Evolutionary conservation across 2,797 vertebrate genomes (phyloP).

Genomic region (Anisognathus igniventris): DNA sequence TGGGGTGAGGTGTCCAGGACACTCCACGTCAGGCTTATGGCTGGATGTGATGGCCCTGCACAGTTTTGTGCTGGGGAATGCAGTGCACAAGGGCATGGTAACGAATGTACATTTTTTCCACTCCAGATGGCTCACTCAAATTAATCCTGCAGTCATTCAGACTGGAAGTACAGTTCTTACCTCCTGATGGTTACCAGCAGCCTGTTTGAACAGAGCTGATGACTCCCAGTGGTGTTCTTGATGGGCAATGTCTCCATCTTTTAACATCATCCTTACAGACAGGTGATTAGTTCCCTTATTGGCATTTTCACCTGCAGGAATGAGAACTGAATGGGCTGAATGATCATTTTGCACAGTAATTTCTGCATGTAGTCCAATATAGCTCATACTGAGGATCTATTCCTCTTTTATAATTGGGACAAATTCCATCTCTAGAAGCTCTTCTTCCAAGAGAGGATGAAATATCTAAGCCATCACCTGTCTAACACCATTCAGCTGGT

Average conservation of each 20-base stretch:
- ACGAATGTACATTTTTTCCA: neutral
- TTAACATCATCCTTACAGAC: constrained; percentile 13
- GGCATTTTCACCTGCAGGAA: constrained; percentile 27
- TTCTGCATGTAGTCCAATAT: constrained; percentile 22
- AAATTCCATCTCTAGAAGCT: constrained; percentile 18
- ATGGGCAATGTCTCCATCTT: neutral
- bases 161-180: neutral
- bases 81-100: neutral
- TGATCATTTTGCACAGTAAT: constrained; percentile 8
- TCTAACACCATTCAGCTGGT: constrained; percentile 29
- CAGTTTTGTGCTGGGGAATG: neutral
- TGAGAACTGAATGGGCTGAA: neutral
- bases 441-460: constrained; percentile 9
- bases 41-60: neutral
- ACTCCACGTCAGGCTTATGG: neutral
- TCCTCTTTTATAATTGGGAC: constrained; percentile 6
- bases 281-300: constrained; percentile 21
- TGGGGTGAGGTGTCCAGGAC: neutral
- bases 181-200: constrained; percentile 3
- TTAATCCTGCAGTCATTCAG: neutral
- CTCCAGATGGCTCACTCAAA: constrained; percentile 1
- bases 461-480: constrained; percentile 34
- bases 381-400: neutral
- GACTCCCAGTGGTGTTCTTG: neutral
- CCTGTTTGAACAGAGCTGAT: neutral